These are phyloP conservation scores for Trochalopteron elliotii DNA, from an alignment of 2,113 vertebrate species.

Conservation along the genomic window DNA sequence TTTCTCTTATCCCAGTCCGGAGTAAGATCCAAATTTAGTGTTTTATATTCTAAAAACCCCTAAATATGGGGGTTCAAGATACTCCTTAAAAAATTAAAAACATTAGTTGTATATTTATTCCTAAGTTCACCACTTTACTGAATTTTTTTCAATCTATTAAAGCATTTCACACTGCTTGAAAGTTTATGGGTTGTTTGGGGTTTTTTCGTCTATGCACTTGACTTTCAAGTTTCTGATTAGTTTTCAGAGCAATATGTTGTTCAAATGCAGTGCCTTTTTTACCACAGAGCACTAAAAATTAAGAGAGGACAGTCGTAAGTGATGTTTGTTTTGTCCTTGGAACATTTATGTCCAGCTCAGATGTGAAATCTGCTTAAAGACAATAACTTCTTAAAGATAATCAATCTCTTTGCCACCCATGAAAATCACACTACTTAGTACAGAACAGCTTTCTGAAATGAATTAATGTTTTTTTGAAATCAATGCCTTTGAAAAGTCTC, in stretches of 20 bases:
- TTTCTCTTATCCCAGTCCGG: background rate
- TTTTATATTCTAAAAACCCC: background rate
- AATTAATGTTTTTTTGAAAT: background rate
- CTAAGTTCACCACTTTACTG: background rate
- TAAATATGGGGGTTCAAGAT: background rate
- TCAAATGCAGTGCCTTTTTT: background rate
- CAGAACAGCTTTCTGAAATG: background rate
- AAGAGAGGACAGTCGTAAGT: background rate
- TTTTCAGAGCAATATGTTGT: background rate
- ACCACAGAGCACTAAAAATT: background rate
- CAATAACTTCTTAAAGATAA: background rate
- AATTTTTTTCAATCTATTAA: background rate
- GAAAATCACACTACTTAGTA: background rate
- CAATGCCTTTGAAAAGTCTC: background rate
- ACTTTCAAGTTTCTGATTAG: background rate
- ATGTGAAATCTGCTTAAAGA: background rate
- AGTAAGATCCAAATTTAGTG: background rate
- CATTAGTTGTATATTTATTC: background rate
- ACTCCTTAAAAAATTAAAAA: background rate
- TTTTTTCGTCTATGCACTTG: background rate
- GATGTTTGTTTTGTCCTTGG: background rate
- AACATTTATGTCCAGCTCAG: background rate
- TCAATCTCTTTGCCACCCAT: background rate
- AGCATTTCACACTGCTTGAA: background rate
- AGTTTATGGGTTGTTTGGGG: rapidly evolving